These are phyloP conservation scores for Bungarus multicinctus DNA, from an alignment of 2,113 vertebrate species.

Conservation along the genomic window DNA sequence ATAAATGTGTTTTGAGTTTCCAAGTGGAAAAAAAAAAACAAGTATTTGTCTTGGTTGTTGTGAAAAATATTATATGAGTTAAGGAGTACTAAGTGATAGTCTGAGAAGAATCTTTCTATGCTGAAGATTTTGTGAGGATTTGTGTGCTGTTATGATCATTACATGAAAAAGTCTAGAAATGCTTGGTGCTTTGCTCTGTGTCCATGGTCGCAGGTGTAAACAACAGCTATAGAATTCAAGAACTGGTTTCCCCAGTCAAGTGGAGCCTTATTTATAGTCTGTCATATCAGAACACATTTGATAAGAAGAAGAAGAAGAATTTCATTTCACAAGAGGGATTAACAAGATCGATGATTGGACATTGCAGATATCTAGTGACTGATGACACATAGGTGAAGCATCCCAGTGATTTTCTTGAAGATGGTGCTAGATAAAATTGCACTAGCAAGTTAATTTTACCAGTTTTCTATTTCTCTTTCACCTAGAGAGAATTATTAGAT, in stretches of 20 bases:
- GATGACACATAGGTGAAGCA: not conserved
- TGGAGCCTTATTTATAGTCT: not conserved
- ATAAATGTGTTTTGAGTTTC: conserved; percentile 69
- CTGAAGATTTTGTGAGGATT: not conserved
- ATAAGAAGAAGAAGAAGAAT: not conserved
- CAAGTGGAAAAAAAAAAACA: conserved; percentile 35
- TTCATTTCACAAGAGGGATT: not conserved
- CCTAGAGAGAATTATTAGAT: not conserved
- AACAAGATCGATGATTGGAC: not conserved
- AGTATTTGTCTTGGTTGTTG: conserved; percentile 46
- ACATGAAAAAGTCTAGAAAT: not conserved
- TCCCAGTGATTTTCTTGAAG: not conserved
- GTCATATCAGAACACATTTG: not conserved
- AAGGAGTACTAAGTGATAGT: not conserved
- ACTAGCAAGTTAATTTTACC: not conserved
- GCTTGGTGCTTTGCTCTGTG: not conserved
- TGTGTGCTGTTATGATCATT: not conserved
- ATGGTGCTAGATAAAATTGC: not conserved
- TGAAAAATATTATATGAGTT: not conserved
- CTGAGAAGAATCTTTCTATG: not conserved
- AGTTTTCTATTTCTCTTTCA: conserved; percentile 2
- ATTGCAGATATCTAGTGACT: not conserved
- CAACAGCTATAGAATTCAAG: not conserved
- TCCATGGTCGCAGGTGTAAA: not conserved
- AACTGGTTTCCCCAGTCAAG: not conserved